Conservation (phyloP, 2,113 vertebrate species). For the Opisthocomus hoazin region DNA sequence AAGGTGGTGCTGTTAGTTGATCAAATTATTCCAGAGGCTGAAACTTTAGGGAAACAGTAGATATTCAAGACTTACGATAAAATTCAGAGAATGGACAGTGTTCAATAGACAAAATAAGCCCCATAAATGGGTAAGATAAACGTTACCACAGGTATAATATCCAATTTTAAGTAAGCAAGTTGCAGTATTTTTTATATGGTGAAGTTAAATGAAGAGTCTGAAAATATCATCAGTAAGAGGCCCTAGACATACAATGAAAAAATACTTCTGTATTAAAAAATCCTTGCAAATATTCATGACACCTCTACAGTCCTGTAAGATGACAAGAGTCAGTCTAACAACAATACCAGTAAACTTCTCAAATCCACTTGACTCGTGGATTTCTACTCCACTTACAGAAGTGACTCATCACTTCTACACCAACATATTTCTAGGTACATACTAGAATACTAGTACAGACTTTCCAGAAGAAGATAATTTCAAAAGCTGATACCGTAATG, state of each 20-base stretch:
- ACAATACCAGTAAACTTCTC: neutral
- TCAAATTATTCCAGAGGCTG: neutral
- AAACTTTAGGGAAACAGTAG: neutral
- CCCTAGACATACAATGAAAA: neutral
- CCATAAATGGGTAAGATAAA: neutral
- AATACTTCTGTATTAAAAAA: neutral
- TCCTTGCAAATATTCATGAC: neutral
- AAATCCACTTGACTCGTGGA: fast-evolving
- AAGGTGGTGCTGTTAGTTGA: neutral
- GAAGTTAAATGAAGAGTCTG: neutral
- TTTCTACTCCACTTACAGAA: neutral
- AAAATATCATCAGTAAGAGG: neutral
- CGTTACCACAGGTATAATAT: neutral
- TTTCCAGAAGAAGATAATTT: neutral
- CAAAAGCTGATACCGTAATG: neutral
- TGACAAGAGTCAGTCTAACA: neutral
- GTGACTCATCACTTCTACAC: neutral
- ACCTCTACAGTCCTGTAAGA: neutral
- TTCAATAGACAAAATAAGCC: neutral
- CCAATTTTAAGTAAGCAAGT: neutral
- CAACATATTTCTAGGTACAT: neutral
- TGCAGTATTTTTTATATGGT: neutral
- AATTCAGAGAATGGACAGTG: neutral
- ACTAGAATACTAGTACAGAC: neutral
- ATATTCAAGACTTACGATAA: neutral